phyloP scores from a whole-genome alignment of 2,888 invertebrate genomes.

The Serrognathus titanus region DNA sequence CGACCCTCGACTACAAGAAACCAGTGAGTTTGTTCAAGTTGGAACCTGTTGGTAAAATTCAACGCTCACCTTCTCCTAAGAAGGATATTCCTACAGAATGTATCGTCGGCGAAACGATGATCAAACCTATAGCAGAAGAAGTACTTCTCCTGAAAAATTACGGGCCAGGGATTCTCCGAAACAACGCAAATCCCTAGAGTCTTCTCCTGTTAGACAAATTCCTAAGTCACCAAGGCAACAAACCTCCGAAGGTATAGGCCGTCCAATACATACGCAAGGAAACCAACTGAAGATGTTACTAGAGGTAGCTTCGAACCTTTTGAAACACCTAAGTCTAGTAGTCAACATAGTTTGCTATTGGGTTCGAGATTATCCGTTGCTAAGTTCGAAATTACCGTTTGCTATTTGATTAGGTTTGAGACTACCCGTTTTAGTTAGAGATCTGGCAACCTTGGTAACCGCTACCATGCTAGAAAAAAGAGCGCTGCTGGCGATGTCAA shows the following conservation, averaged over 20 bases:
- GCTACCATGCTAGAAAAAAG: too few species aligned
- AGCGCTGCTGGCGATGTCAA: too few species aligned
- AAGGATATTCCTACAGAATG: slow-evolving; percentile 24
- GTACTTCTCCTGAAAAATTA: slow-evolving; percentile 8
- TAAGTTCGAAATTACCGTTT: too few species aligned
- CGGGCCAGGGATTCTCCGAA: background rate
- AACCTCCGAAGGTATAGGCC: slow-evolving; percentile 32
- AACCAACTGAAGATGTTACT: slow-evolving; percentile 8
- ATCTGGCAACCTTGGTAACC: too few species aligned
- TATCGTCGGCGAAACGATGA: slow-evolving; percentile 30
- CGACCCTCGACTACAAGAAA: slow-evolving; percentile 15
- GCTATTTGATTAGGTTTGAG: too few species aligned
- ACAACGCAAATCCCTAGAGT: slow-evolving; percentile 3
- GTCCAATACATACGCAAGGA: slow-evolving; percentile 24
- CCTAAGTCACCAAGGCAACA: slow-evolving; percentile 18
- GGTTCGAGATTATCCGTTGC: too few species aligned
- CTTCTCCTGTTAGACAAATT: slow-evolving; percentile 6
- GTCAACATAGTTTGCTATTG: too few species aligned
- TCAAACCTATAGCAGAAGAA: slow-evolving; percentile 21
- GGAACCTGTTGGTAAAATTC: background rate
- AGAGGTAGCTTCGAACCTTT: slow-evolving; percentile 23
- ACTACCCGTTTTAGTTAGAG: too few species aligned
- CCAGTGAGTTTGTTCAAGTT: slow-evolving; percentile 5
- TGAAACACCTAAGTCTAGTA: slow-evolving; percentile 39
- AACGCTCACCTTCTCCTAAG: background rate